Evolutionary conservation across 2,113 vertebrate genomes (phyloP), one percentile per base, ranked within the genome.

Genomic region (Malurus elegans): DNA sequence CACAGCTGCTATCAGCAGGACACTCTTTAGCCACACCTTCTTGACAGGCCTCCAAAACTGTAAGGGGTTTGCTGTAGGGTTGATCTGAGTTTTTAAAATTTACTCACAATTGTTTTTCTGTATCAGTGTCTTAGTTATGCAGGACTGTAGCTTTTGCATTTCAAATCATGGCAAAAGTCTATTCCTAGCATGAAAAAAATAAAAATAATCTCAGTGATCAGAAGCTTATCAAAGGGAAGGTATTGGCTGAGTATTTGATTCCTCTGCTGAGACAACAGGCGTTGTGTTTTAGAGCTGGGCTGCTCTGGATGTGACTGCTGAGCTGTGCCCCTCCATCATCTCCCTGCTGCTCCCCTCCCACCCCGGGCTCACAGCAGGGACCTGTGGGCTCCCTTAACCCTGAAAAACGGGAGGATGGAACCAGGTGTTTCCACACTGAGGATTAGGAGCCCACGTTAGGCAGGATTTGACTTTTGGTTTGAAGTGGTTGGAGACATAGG

Each of bases 381-480:
- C 12, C 12, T 38, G 25, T 4, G 6, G 11, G 7, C 61, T 51
- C 3, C 0, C 40, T 48, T 28, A 31, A 7, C 36, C 53, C 31
- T n/a, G 21, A 28, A 28, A 0, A 3, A 75, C 40, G 19, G 65
- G 78, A 79, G 19, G 18, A 50, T 11, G 1, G 4, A 64, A 6
- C 25, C 4, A 0, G 8, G 31, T 32, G 42, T 23, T 66, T 72
- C 53, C 34, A 73, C 15, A 25, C 0, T 5, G 40, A 65, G 57
- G 28, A 19, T 6, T 15, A 13, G 9, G 29, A 74, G 13, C 45
- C 8, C 0, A 0, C 0, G 0, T 23, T 9, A 25, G 50, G 42
- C 12, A 47, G 44, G 56, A 29, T 45, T 19, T 2, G 3, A 26
- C 23, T 62, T 18, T 44, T 47, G 9, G 16, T 67, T 81, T 65